Evolutionary conservation across 2,888 invertebrate genomes (phyloP).

Genomic region (Tortrix viridana): DNA sequence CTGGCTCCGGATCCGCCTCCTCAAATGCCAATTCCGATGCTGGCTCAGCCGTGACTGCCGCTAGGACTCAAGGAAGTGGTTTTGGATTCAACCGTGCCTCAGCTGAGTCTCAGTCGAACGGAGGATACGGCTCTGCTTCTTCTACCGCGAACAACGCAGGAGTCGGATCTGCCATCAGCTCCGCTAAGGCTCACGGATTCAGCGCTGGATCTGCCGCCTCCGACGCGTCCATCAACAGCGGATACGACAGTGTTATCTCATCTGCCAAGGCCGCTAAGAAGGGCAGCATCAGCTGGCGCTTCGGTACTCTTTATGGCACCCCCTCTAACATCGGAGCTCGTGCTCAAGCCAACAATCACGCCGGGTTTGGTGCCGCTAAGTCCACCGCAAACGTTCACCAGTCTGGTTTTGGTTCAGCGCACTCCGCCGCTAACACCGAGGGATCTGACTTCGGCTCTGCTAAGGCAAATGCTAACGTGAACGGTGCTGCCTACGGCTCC

Average conservation of each 20-base stretch:
- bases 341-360: slow-evolving; percentile 47
- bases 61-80: slow-evolving; percentile 55
- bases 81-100: slow-evolving; percentile 48
- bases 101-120: slow-evolving; percentile 52
- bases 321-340: slow-evolving; percentile 52
- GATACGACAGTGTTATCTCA: slow-evolving; percentile 52
- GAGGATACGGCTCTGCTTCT: slow-evolving; percentile 52
- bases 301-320: slow-evolving; percentile 65
- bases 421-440: slow-evolving; percentile 32
- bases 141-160: slow-evolving; percentile 52
- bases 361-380: slow-evolving; percentile 44
- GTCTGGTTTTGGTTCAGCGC: slow-evolving; percentile 38
- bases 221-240: slow-evolving; percentile 58
- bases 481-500: slow-evolving; percentile 43
- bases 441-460: slow-evolving; percentile 42
- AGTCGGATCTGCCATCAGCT: slow-evolving; percentile 50
- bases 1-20: slow-evolving; percentile 58
- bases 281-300: slow-evolving; percentile 67
- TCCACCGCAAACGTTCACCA: slow-evolving; percentile 40
- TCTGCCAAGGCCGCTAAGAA: slow-evolving; percentile 54
- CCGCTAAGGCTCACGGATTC: slow-evolving; percentile 58
- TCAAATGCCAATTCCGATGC: slow-evolving; percentile 61
- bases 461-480: slow-evolving; percentile 43
- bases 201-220: slow-evolving; percentile 59
- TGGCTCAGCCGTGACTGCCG: slow-evolving; percentile 57